Base-by-base conservation (phyloP, 2,113 vertebrate genomes). In the Hippocampus zosterae region DNA sequence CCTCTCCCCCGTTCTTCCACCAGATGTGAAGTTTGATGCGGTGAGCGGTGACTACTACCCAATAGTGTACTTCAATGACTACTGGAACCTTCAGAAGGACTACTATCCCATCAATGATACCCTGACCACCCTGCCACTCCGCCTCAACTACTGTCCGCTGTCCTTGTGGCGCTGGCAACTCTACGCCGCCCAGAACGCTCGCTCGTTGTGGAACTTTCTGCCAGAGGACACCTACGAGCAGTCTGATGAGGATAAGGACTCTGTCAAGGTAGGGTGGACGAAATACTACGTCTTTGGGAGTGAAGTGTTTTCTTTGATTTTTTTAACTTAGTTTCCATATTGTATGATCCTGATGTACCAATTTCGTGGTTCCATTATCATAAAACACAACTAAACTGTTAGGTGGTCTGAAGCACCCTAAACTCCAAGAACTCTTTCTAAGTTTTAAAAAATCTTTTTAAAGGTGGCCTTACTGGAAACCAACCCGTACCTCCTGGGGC, bases 41-140 rank as follows among this genome's bases (percentile, higher is more conserved):
- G 93, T 98, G 64, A 98, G 96, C 0, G 96, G 96, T 0, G 96
- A 98, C 70, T 98, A 98, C 82, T 98, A 94, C 84, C 96, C 96
- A 52, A 97, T 98, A 42, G 90, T 98, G 10, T 98, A 98, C 85
- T 97, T 98, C 90, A 98, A 98, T 0, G 96, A 98, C 75, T 98
- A 98, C 92, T 98, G 96, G 96, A 98, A 98, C 90, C 93, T 98
- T 71, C 96, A 98, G 91, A 95, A 95, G 84, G 96, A 98, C 9
- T 96, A 98, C 57, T 96, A 93, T 82, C 94, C 96, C 70, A 93
- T 98, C 81, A 98, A 98, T 0, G 93, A 94, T 3, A 92, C 88
- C 1, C 83, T 97, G 77, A 81, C 79, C 37, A 88, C 82, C 37
- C 88, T 98, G 48, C 96, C 96, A 0, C 90, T 98, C 60, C 94